Evolutionary conservation across 64 coral and sea anemone genomes (phyloP).

Genomic region (Acropora tenuis): DNA sequence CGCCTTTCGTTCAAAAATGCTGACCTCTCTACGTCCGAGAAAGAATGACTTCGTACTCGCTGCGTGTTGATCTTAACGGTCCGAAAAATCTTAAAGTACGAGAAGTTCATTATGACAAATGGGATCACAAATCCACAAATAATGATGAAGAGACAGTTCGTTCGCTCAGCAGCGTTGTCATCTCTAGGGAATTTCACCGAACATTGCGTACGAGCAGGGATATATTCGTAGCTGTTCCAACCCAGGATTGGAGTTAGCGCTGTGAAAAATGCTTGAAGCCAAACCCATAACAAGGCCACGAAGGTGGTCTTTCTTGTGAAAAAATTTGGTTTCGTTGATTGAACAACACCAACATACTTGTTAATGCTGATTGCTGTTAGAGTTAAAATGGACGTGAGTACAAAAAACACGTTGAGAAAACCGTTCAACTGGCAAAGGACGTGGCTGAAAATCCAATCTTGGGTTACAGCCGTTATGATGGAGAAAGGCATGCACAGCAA

Average conservation of each 20-base stretch:
- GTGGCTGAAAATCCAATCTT: conserved; percentile 62
- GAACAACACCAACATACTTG: conserved; percentile 67
- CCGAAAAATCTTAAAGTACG: conserved; percentile 69
- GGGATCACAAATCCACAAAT: conserved; percentile 74
- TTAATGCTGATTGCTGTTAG: conserved; percentile 80
- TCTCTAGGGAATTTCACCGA: conserved; percentile 60
- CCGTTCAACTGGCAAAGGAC: conserved; percentile 66
- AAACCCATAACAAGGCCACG: conserved; percentile 56
- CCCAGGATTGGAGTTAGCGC: conserved; percentile 65
- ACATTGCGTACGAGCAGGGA: conserved; percentile 69
- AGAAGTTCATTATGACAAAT: conserved; percentile 73
- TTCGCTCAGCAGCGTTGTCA: conserved; percentile 25
- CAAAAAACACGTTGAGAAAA: conserved; percentile 75
- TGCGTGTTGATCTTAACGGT: conserved; percentile 63
- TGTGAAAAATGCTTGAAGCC: conserved; percentile 59
- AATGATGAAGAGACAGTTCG: conserved; percentile 79
- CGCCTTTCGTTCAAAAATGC: conserved; percentile 67
- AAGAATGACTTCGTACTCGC: conserved; percentile 52
- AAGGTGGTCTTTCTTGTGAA: conserved; percentile 53
- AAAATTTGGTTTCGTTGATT: conserved; percentile 24
- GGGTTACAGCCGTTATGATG: conserved; percentile 50
- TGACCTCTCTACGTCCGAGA: background rate
- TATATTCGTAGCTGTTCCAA: conserved; percentile 72
- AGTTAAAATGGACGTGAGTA: conserved; percentile 68
- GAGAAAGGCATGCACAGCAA: conserved; percentile 75